Conservation (phyloP, 2,113 vertebrate species). For the Pluvialis apricaria region DNA sequence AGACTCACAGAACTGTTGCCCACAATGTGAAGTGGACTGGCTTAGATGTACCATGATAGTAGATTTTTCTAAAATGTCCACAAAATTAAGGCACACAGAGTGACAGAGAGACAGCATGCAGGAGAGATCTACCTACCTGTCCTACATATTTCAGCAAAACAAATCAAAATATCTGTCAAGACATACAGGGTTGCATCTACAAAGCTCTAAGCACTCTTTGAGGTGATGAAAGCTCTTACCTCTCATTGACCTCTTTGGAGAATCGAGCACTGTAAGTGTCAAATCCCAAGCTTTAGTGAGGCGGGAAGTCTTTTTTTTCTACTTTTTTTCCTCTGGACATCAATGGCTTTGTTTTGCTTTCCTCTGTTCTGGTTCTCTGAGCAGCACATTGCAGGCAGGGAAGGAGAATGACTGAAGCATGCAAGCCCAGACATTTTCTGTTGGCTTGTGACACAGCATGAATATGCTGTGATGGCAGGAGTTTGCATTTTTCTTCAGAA, state of each 20-base stretch:
- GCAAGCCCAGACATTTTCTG: background rate
- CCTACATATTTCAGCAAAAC: background rate
- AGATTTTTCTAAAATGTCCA: background rate
- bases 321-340: background rate
- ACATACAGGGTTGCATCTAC: background rate
- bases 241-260: background rate
- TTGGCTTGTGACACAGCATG: background rate
- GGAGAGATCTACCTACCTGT: background rate
- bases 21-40: background rate
- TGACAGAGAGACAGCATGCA: background rate
- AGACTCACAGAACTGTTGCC: background rate
- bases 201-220: background rate
- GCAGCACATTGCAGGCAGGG: background rate
- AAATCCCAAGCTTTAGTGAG: background rate
- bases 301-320: background rate
- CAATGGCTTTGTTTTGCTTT: background rate
- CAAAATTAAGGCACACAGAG: rapidly evolving
- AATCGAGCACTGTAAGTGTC: background rate
- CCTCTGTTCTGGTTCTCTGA: background rate
- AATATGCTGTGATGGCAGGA: background rate
- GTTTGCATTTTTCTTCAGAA: background rate
- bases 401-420: background rate
- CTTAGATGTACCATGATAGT: background rate
- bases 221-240: background rate
- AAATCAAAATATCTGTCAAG: background rate